Percentiles rank a stretch among this genome's conserved stretches.
Evolutionary conservation across 1,140 invertebrate genomes (phyloP).

Genomic region (Chymomyza costata): DNA sequence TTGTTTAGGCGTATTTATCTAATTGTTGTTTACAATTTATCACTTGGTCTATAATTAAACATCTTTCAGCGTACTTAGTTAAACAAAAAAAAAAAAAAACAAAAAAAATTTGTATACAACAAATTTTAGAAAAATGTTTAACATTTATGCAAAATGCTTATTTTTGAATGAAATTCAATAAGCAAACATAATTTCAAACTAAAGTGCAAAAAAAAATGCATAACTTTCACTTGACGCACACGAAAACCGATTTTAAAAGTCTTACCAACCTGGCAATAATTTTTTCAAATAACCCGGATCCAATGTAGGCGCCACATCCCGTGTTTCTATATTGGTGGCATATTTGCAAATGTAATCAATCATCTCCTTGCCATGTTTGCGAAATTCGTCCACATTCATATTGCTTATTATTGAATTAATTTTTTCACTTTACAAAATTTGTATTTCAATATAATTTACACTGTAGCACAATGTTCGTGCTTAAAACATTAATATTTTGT

Average conservation of each 20-base stretch:
- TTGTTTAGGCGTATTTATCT: constrained; percentile 47
- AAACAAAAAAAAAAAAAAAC: constrained; percentile 14
- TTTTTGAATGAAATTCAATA: constrained; percentile 27
- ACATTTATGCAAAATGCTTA: constrained; percentile 4
- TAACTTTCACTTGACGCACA: too few relatives aligned
- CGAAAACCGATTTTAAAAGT: too few relatives aligned
- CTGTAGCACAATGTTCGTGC: too few relatives aligned
- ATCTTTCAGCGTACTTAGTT: background rate
- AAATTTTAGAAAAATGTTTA: constrained; percentile 12
- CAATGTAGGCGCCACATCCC: constrained; percentile 88
- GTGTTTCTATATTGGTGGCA: constrained; percentile 82
- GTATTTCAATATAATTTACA: too few relatives aligned
- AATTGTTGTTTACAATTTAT: constrained; percentile 53
- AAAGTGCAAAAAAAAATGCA: too few relatives aligned
- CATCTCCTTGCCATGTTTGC: constrained; percentile 89
- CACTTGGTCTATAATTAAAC: constrained; percentile 40
- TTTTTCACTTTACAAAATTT: too few relatives aligned
- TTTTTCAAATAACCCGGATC: constrained; percentile 90
- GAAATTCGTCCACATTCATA: constrained; percentile 91
- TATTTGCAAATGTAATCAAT: constrained; percentile 96
- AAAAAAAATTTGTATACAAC: constrained; percentile 6
- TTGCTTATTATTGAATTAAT: constrained; percentile 37
- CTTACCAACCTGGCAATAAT: constrained; percentile 77
- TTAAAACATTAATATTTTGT: constrained; percentile 1
- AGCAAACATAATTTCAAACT: constrained; percentile 1